These are phyloP conservation scores for Drosophila takahashii DNA, from an alignment of 1,140 invertebrate genomes.

Conservation along the genomic window DNA sequence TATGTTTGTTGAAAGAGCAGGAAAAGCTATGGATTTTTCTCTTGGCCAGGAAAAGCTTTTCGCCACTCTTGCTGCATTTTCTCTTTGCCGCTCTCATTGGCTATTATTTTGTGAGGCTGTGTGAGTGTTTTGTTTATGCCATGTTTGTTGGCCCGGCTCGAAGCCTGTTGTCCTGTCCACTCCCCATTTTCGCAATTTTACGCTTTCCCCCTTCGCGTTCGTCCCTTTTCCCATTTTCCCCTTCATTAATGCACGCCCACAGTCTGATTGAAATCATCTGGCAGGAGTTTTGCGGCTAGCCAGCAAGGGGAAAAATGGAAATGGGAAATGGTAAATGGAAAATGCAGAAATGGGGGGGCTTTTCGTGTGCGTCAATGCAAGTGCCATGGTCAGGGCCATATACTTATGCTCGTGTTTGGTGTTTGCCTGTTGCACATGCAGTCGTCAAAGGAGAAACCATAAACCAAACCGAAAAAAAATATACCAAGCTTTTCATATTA, in stretches of 20 bases:
- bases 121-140: conserved; percentile 50
- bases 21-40: conserved; percentile 29
- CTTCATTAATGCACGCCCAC: conserved; percentile 49
- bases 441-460: conserved; percentile 8
- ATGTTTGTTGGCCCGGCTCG: conserved; percentile 59
- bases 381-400: conserved; percentile 44
- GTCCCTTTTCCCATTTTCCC: conserved; percentile 8
- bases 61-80: not conserved
- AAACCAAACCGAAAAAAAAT: conserved; percentile 27
- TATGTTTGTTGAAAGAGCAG: conserved; percentile 1
- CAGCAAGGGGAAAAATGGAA: not conserved
- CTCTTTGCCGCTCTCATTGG: conserved; percentile 24
- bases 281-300: conserved; percentile 41
- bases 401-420: conserved; percentile 11
- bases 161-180: conserved; percentile 23
- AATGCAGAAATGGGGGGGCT: conserved; percentile 8
- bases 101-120: conserved; percentile 5
- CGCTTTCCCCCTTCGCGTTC: conserved; percentile 3
- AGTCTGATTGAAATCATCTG: conserved; percentile 56
- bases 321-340: not conserved
- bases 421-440: conserved; percentile 76
- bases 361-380: conserved; percentile 53
- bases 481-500: conserved; percentile 25
- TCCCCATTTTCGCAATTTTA: conserved; percentile 8
- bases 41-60: conserved; percentile 27